Evolutionary conservation across 2,888 invertebrate genomes (phyloP).

Genomic region (Embidobia sp.): DNA sequence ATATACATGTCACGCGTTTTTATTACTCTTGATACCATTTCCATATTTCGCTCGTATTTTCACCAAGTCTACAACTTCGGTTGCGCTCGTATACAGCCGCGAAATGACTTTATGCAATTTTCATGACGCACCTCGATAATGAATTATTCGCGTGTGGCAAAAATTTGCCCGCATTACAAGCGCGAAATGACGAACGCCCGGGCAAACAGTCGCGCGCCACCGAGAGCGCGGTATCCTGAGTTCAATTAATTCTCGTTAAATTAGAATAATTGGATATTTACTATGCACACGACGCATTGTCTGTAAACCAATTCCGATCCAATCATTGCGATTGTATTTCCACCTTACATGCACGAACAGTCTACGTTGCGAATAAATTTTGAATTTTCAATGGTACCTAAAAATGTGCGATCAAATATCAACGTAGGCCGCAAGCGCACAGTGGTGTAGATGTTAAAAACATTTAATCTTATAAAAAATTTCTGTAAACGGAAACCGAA

Average conservation of each 20-base stretch:
- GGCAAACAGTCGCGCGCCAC: conserved; percentile 7
- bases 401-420: too few relatives aligned
- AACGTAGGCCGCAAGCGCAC: too few relatives aligned
- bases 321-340: conserved; percentile 17
- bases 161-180: conserved; percentile 1
- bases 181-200: not conserved
- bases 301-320: conserved; percentile 29
- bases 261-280: conserved; percentile 68
- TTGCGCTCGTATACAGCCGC: not conserved
- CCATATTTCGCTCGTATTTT: conserved; percentile 30
- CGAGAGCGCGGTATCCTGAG: conserved; percentile 5
- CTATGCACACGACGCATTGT: conserved; percentile 8
- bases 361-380: too few relatives aligned
- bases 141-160: conserved; percentile 12
- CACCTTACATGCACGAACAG: not conserved
- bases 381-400: too few relatives aligned
- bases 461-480: too few relatives aligned
- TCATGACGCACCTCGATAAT: conserved; percentile 13
- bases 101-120: conserved; percentile 16
- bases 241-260: conserved; percentile 61
- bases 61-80: conserved; percentile 23
- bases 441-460: too few relatives aligned
- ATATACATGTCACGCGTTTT: conserved; percentile 29
- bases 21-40: conserved; percentile 18
- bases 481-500: too few relatives aligned